phyloP scores from a whole-genome alignment of 2,888 invertebrate species.

The Villa cingulata region DNA sequence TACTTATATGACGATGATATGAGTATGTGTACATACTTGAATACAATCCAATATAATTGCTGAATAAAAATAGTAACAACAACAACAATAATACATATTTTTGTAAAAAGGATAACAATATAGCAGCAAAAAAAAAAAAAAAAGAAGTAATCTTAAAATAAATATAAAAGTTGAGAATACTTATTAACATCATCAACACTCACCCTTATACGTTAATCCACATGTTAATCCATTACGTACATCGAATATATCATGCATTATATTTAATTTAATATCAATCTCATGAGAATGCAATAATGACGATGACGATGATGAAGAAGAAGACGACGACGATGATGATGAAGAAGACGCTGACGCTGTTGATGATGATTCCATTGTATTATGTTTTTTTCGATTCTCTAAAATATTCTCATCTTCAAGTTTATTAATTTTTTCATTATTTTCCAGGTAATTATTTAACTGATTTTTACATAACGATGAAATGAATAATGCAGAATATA shows the following conservation, averaged over 20 bases:
- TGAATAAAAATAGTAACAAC: too few relatives aligned
- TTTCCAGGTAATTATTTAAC: constrained; percentile 1
- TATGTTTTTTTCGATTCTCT: neutral
- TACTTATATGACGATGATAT: too few relatives aligned
- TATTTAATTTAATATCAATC: constrained; percentile 17
- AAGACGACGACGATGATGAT: too few relatives aligned
- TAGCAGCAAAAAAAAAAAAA: too few relatives aligned
- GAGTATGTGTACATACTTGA: too few relatives aligned
- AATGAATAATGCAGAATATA: neutral
- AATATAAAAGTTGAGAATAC: too few relatives aligned
- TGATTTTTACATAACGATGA: constrained; percentile 1
- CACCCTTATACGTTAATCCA: constrained; percentile 26
- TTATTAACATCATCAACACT: too few relatives aligned
- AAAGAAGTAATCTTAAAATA: too few relatives aligned
- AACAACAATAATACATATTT: too few relatives aligned
- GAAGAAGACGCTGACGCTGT: neutral
- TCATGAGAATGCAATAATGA: neutral
- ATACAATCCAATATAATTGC: too few relatives aligned
- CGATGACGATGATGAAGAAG: neutral
- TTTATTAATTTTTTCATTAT: constrained; percentile 1
- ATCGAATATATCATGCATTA: constrained; percentile 25
- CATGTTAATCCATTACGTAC: constrained; percentile 22
- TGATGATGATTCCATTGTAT: neutral
- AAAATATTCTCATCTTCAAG: constrained; percentile 1
- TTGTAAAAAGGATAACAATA: too few relatives aligned